phyloP scores from a whole-genome alignment of 2,888 invertebrate genomes.

The Lymantria dispar region DNA sequence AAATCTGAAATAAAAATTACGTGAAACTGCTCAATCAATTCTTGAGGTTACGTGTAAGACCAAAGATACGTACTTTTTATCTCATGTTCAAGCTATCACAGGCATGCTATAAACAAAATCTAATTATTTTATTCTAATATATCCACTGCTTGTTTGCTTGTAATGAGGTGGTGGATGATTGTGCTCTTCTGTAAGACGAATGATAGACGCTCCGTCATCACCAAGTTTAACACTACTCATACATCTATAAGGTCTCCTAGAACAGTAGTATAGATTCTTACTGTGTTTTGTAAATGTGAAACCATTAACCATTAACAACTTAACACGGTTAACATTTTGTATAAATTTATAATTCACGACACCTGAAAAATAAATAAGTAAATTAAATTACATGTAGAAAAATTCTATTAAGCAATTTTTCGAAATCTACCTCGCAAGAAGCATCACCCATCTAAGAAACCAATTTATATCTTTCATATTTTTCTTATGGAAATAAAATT shows the following conservation, averaged over 20 bases:
- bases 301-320: conserved; percentile 25
- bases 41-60: no score
- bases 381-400: not conserved
- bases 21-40: no score
- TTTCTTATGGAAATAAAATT: no score
- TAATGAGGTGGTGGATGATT: conserved; percentile 10
- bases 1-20: no score
- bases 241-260: conserved; percentile 7
- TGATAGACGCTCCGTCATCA: conserved; percentile 7
- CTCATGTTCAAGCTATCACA: no score
- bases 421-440: not conserved
- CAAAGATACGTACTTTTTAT: no score
- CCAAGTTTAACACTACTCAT: conserved; percentile 16
- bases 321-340: conserved; percentile 17
- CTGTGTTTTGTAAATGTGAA: conserved; percentile 24
- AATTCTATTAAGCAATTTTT: not conserved
- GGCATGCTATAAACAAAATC: not conserved
- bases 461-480: no score
- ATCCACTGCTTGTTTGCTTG: not conserved
- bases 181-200: conserved; percentile 9
- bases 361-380: conserved; percentile 2
- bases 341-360: conserved; percentile 6
- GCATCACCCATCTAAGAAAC: no score
- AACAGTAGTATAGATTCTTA: conserved; percentile 12
- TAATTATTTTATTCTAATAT: not conserved